Evolutionary conservation across 2,797 vertebrate species (phyloP), one percentile per base, ranked within the genome.

Genomic region (Limnodromus scolopaceus): DNA sequence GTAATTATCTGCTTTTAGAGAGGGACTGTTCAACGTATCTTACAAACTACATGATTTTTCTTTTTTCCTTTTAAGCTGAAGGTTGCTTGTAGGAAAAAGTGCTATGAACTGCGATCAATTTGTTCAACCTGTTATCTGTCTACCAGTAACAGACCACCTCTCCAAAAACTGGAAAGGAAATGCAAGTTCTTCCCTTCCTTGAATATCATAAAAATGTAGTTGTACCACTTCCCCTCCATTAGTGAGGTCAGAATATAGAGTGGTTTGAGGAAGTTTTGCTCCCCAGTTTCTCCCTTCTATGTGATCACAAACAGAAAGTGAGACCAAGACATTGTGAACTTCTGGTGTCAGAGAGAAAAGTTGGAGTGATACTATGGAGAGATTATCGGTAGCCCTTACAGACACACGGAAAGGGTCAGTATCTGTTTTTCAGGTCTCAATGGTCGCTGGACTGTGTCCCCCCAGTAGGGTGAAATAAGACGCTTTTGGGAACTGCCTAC

Each of bases 311-410:
- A 34, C 10, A 72, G 34, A 36, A 54, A 28, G 18, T 36, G 27
- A 39, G 22, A 57, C 11, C 9, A 45, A 51, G 55, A 20, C 13
- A 30, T 9, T n/a, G 32, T 32, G 11, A 63, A 46, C 13, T 32
- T 36, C 15, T n/a, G 12, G 11, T 46, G 51, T 14, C 13, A 34
- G 55, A 57, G 18, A 32, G 25, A 79, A 39, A 27, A 24, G 13
- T 25, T 39, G 11, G 15, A 30, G 4, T 39, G 48, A 36, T 58
- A 12, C 24, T 58, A 9, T 23, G 45, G 25, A 45, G 32, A 30
- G 34, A 23, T 3, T 41, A 43, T 16, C 0, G 0, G 45, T 46
- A 32, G 22, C 15, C 10, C 25, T 51, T 53, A 70, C 32, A 15
- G n/a, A 45, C 19, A 53, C 11, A 32, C 34, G n/a, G 58, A 60